These are phyloP conservation scores for Cichlasoma orientale DNA, from an alignment of 2,797 vertebrate species.

Conservation along the genomic window DNA sequence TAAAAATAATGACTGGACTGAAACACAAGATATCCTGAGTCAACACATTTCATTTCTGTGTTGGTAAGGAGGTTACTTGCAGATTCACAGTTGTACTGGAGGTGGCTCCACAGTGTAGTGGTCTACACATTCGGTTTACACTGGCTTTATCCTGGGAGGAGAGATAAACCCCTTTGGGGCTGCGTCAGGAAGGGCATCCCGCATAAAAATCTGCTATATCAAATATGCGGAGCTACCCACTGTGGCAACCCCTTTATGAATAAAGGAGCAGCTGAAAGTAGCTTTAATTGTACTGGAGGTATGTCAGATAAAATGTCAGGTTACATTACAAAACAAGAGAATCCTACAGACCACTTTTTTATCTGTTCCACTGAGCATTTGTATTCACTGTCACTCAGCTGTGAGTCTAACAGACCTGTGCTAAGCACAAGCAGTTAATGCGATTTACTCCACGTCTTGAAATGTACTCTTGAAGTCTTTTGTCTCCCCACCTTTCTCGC, in stretches of 20 bases:
- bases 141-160: background rate
- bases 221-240: background rate
- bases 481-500: conserved; percentile 5
- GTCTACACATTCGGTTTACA: background rate
- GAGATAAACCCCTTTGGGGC: background rate
- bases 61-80: background rate
- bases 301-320: conserved; percentile 46
- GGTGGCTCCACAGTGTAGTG: conserved; percentile 1
- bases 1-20: background rate
- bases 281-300: conserved; percentile 12
- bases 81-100: conserved; percentile 12
- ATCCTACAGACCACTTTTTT: conserved; percentile 23
- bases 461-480: conserved; percentile 34
- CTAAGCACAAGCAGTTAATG: conserved; percentile 35
- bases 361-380: conserved; percentile 58
- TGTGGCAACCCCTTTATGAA: background rate
- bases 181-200: background rate
- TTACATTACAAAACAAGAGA: conserved; percentile 37
- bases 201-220: background rate
- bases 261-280: background rate
- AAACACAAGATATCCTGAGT: background rate
- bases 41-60: background rate
- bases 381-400: conserved; percentile 49
- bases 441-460: conserved; percentile 35
- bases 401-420: conserved; percentile 13